Base-by-base conservation (phyloP, 2,113 vertebrate genomes). In the Guaruba guarouba region DNA sequence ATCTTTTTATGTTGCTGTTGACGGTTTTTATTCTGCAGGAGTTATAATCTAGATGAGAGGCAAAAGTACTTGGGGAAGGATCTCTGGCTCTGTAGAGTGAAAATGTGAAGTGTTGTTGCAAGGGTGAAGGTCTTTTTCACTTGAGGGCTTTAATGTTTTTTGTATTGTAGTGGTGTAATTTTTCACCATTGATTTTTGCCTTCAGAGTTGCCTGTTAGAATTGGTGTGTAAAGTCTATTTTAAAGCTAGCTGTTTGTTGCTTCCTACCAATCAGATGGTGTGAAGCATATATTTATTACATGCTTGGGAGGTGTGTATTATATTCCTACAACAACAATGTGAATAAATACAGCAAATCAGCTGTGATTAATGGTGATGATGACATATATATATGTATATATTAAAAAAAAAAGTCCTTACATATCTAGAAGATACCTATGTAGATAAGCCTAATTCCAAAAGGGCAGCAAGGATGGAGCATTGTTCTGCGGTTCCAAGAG, bases 71-170 rank as follows among this genome's bases (percentile, higher is more conserved):
- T 13, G 25, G n/a, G 86, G 80, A 93, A 55, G 90, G 52, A 81
- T 63, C 87, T 86, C 75, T 94, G 90, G 29, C 82, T 91, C 64
- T 89, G 29, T 23, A 82, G 61, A 93, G 61, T 81, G 83, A 89
- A 93, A 93, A 90, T 57, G 59, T 92, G 85, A 94, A 95, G 84
- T 85, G 77, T 85, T 93, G 92, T 93, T 96, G 57, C 77, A 89
- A 95, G 92, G 86, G 93, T 93, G 57, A 84, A 57, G 84, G 90
- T 66, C 31, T 76, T 82, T 83, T 83, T 75, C 80, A 89, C 77
- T 93, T 0, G 6, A 75, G 15, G 82, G 92, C 88, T 89, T 86
- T 76, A 13, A 57, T 91, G 22, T 59, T 14, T 44, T 90, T 54
- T 54, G 24, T 66, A 62, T 37, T 85, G 49, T 4, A 57, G 23